Evolutionary conservation across 2,113 vertebrate species (phyloP).

Genomic region (Cichladusa arquata): DNA sequence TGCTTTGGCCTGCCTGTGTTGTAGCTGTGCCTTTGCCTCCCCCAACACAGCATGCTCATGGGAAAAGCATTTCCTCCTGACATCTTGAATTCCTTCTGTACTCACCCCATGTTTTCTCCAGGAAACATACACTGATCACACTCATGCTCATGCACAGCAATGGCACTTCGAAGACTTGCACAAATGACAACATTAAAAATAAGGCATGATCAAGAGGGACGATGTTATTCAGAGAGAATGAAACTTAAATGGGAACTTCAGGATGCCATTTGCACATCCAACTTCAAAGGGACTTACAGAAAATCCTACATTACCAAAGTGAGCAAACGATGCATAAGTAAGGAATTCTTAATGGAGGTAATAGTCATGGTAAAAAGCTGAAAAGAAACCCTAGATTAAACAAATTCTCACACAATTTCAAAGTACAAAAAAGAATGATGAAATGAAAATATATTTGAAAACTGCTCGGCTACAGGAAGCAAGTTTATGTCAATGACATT

Average conservation of each 20-base stretch:
- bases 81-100: neutral
- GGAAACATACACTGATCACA: neutral
- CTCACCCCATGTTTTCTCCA: neutral
- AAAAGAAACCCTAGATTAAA: neutral
- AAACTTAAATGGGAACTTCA: neutral
- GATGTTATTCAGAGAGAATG: neutral
- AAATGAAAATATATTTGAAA: neutral
- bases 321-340: neutral
- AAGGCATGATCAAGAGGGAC: neutral
- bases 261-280: neutral
- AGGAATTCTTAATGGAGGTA: neutral
- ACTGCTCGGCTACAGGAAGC: neutral
- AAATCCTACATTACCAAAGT: neutral
- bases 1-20: neutral
- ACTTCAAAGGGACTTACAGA: neutral
- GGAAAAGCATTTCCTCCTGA: neutral
- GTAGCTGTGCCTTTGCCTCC: neutral
- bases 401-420: neutral
- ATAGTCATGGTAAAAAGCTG: neutral
- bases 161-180: neutral
- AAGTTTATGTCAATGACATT: neutral
- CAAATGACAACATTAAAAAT: neutral
- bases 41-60: rapidly evolving
- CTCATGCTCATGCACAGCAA: neutral
- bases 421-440: neutral